phyloP scores from a whole-genome alignment of 1,140 invertebrate genomes.

The Penaeus japonicus region DNA sequence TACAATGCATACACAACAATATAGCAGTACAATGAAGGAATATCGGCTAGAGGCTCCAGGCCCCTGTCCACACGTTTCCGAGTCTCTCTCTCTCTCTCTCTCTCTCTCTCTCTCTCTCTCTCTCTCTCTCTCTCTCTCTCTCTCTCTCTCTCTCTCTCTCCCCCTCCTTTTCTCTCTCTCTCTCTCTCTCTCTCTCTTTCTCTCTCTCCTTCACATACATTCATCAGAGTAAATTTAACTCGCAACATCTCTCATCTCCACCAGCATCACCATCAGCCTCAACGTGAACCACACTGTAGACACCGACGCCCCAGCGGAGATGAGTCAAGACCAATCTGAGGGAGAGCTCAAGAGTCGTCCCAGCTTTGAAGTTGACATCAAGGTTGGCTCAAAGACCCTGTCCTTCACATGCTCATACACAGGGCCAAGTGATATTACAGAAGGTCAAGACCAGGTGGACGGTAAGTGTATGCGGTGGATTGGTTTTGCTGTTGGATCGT shows the following conservation, averaged over 20 bases:
- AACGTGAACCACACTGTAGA: constrained; percentile 93
- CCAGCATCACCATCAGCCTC: constrained; percentile 78
- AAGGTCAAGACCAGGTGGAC: constrained; percentile 31
- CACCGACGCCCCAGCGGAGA: constrained; percentile 71
- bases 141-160: not conserved
- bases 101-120: no score
- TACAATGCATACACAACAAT: no score
- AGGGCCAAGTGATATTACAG: constrained; percentile 3
- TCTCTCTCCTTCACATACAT: no score
- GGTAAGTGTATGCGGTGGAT: not conserved
- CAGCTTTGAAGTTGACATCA: constrained; percentile 81
- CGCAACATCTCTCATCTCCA: constrained; percentile 53
- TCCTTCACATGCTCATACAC: constrained; percentile 81
- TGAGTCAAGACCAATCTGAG: constrained; percentile 72
- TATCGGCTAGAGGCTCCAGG: no score
- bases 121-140: not conserved
- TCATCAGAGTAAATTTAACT: not conserved
- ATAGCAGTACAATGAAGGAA: no score
- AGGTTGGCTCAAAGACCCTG: constrained; percentile 75
- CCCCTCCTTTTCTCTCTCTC: not conserved
- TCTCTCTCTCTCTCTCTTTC: not conserved
- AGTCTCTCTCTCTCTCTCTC: no score
- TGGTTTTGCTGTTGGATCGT: not conserved
- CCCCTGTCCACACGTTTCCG: no score
- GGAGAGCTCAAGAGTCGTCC: constrained; percentile 83